Evolutionary conservation across 35 echinoderm and acorn worm genomes (phyloP), one percentile per base, ranked within the genome.

Genomic region (Apostichopus parvimensis): DNA sequence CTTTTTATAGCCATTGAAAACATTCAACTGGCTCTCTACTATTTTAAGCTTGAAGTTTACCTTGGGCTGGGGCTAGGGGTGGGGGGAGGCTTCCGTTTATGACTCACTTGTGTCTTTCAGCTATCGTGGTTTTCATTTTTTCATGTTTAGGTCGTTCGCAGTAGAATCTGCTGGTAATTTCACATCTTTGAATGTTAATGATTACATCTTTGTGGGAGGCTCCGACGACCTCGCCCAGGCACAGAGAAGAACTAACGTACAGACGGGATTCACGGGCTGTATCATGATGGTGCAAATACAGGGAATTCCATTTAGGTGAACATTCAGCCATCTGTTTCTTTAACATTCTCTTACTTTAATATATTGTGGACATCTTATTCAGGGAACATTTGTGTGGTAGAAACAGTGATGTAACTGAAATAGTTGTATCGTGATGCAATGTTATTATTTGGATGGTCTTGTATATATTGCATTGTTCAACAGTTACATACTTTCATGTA

Each of bases 201-300:
- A 90, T 20, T 90, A 85, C 73, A 77, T 98, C 53, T 95, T 86
- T 87, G 90, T 98, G 62, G 94, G 96, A 56, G 96, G 96, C 14
- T 82, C 93, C 78, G 94, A 93, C 64, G 96, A 98, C 77, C 64
- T 78, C 12, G 92, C 90, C 34, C 72, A 86, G 66, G 76, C 94
- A 13, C 82, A 66, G 14, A 84, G 81, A 84, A 81, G 87, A 28
- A 64, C 87, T 55, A 78, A 91, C 6, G 45, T 95, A 28, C 75
- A 66, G 66, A 21, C 64, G 56, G 96, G 96, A 15, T 92, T 98
- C 80, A 80, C 54, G 78, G 96, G 96, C 6, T 98, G 96, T 71
- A 79, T 98, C 0, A 57, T 94, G 10, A 80, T 78, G 62, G 84
- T 98, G 6, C 77, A 87, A 45, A 87, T 95, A 14, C 96, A 98